A percentile compares a stretch with the other conserved stretches of the same genome.
phyloP scores from a whole-genome alignment of 1,140 invertebrate genomes.

The Heliconius hewitsoni region DNA sequence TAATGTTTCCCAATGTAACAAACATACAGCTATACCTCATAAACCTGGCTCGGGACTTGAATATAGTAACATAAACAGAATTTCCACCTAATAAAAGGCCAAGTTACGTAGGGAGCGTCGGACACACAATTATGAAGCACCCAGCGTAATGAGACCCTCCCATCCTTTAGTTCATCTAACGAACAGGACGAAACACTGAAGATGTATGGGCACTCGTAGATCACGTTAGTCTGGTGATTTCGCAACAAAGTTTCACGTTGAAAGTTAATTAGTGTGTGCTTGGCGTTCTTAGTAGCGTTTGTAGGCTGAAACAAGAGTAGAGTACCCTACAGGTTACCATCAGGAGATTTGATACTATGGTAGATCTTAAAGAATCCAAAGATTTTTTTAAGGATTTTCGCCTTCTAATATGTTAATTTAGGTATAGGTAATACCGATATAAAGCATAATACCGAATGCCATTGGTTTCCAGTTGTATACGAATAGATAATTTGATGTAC shows the following conservation, averaged over 20 bases:
- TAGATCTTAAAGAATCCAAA: not conserved
- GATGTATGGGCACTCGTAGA: constrained; percentile 57
- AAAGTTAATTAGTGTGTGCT: constrained; percentile 78
- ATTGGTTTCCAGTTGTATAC: constrained; percentile 55
- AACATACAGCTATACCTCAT: constrained; percentile 48
- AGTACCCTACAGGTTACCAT: not conserved
- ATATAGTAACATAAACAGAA: constrained; percentile 74
- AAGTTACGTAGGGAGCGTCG: constrained; percentile 76
- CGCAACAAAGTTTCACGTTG: constrained; percentile 73
- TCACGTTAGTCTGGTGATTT: constrained; percentile 60
- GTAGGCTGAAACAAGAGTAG: constrained; percentile 41
- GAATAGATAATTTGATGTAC: constrained; percentile 65
- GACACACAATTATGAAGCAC: constrained; percentile 69
- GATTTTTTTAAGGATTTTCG: not conserved
- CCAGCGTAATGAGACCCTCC: constrained; percentile 63
- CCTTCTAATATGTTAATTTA: constrained; percentile 15
- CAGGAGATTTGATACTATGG: too few relatives aligned
- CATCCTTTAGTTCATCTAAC: constrained; percentile 48
- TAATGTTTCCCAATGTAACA: not conserved
- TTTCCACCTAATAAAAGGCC: constrained; percentile 80
- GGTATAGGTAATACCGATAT: not conserved
- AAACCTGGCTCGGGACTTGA: constrained; percentile 62
- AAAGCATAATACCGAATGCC: constrained; percentile 37
- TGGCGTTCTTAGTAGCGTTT: constrained; percentile 64
- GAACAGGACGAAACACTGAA: constrained; percentile 49